phyloP scores from a whole-genome alignment of 2,888 invertebrate genomes.

The Uloborus plumipes region DNA sequence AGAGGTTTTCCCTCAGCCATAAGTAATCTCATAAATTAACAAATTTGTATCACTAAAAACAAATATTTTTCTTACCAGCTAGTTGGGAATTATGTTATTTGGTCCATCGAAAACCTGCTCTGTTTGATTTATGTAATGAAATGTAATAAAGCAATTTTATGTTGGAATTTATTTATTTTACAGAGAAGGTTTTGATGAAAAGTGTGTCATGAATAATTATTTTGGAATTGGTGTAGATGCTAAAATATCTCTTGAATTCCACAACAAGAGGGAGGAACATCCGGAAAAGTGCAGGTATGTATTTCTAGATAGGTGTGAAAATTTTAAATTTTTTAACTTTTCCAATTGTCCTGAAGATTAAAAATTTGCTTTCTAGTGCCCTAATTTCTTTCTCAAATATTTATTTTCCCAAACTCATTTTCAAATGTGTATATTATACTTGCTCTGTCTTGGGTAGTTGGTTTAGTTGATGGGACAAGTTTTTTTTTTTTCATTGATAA shows the following conservation, averaged over 20 bases:
- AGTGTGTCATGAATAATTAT: constrained; percentile 98
- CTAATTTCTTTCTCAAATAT: background rate
- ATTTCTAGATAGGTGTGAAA: background rate
- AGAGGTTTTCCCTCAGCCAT: too few species aligned
- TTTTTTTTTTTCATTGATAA: too few species aligned
- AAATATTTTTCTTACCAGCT: too few species aligned
- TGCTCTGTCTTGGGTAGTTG: too few species aligned
- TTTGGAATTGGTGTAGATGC: constrained; percentile 99
- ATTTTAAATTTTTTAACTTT: background rate
- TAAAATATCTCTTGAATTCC: constrained; percentile 96
- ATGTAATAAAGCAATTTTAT: background rate
- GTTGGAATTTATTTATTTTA: constrained; percentile 4
- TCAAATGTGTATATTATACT: too few species aligned
- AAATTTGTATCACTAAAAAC: too few species aligned
- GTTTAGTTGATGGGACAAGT: too few species aligned
- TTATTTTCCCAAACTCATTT: too few species aligned
- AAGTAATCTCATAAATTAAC: too few species aligned
- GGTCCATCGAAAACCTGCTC: background rate
- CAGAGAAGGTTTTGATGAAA: constrained; percentile 87
- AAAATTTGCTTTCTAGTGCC: too few species aligned
- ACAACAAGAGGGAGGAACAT: constrained; percentile 95
- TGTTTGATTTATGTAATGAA: background rate
- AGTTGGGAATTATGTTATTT: background rate
- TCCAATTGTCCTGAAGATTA: background rate
- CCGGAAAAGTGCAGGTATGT: constrained; percentile 88